phyloP scores from a whole-genome alignment of 2,888 invertebrate species.

The Lucinisca nassula region DNA sequence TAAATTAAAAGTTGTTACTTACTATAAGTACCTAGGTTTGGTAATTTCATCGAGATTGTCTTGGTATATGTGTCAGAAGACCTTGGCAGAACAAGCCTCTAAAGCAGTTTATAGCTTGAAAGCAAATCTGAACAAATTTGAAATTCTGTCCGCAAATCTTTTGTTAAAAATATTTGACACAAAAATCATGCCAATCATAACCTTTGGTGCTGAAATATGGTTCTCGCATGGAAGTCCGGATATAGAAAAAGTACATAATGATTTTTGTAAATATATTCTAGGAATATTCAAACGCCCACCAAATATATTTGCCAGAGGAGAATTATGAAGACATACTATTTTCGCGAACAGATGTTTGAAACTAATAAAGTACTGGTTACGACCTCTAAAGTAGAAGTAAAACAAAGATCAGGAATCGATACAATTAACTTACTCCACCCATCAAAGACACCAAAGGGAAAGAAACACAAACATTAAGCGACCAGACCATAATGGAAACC shows the following conservation, averaged over 20 bases:
- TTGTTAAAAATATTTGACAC: neutral
- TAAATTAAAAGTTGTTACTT: neutral
- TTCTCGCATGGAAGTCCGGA: neutral
- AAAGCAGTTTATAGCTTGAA: neutral
- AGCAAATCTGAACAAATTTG: neutral
- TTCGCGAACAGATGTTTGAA: neutral
- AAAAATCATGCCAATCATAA: neutral
- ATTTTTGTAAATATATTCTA: neutral
- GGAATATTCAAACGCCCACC: neutral
- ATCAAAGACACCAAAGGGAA: no score
- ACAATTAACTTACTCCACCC: no score
- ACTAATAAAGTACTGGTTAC: neutral
- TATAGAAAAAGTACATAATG: neutral
- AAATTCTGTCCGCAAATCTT: neutral
- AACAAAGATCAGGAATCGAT: no score
- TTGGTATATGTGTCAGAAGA: neutral
- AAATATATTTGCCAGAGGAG: neutral
- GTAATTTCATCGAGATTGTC: neutral
- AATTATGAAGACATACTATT: neutral
- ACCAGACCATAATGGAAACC: no score
- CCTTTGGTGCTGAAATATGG: neutral
- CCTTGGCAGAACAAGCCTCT: neutral
- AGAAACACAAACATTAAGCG: no score
- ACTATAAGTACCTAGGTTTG: conserved; percentile 15
- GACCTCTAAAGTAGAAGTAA: no score